Conservation (phyloP, 2,888 invertebrate genomes). For the Bugulina stolonifera region DNA sequence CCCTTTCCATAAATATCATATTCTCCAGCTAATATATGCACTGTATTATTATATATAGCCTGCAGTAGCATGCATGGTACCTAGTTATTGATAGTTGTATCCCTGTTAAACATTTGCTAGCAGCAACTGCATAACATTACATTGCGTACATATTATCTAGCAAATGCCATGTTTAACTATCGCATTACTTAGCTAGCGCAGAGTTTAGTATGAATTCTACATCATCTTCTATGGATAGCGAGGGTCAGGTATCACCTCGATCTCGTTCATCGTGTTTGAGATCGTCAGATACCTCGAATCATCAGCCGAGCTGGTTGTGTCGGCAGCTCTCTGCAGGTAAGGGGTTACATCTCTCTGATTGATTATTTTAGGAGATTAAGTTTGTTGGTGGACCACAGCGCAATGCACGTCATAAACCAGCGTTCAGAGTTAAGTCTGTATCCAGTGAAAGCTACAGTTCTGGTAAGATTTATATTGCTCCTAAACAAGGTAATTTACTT, state of each 20-base stretch:
- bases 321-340: not conserved
- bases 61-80: no score
- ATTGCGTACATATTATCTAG: no score
- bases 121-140: no score
- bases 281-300: not conserved
- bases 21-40: not conserved
- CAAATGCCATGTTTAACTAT: no score
- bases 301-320: not conserved
- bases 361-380: constrained; percentile 7
- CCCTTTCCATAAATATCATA: not conserved
- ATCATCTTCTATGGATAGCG: not conserved
- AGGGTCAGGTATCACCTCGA: not conserved
- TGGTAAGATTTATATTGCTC: constrained; percentile 57
- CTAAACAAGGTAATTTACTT: no score
- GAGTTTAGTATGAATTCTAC: not conserved
- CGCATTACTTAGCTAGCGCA: no score
- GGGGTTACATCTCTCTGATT: not conserved
- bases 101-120: no score
- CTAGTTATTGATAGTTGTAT: no score
- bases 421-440: constrained; percentile 4
- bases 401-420: not conserved
- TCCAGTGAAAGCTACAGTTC: constrained; percentile 93
- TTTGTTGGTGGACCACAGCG: constrained; percentile 22
- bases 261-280: not conserved
- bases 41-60: no score